Conservation (phyloP, 1,140 invertebrate species). For the Ips nitidus region DNA sequence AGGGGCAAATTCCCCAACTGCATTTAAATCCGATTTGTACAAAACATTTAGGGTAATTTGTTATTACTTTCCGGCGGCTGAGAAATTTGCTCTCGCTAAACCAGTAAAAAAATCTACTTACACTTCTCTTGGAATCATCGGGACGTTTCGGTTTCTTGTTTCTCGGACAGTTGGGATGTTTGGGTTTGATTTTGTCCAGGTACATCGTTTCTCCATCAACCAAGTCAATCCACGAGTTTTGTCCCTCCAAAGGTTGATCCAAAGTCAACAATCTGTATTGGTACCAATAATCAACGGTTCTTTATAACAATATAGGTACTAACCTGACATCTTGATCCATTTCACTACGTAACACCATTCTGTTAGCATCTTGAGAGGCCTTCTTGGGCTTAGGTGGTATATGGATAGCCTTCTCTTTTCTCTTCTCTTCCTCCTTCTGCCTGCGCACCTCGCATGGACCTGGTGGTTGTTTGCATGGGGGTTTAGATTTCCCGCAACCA, state of each 20-base stretch:
- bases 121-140: background rate
- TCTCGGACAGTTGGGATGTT: conserved; percentile 16
- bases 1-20: conserved; percentile 29
- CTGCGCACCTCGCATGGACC: conserved; percentile 21
- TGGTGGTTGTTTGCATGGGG: conserved; percentile 26
- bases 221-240: conserved; percentile 8
- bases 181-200: background rate
- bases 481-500: conserved; percentile 13
- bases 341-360: conserved; percentile 5
- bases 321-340: background rate
- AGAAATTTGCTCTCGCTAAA: too few species aligned
- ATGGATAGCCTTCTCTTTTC: background rate
- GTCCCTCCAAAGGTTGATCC: background rate
- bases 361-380: background rate
- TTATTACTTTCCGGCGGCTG: too few species aligned
- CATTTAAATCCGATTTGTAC: conserved; percentile 8
- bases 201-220: background rate
- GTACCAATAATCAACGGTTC: too few species aligned
- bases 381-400: conserved; percentile 12
- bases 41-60: too few species aligned
- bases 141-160: conserved; percentile 18
- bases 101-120: conserved; percentile 5
- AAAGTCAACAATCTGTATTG: background rate
- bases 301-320: too few species aligned
- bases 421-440: conserved; percentile 12